A percentile compares a stretch with the other conserved stretches of the same genome.
Conservation (phyloP, 53 echinoderm and acorn worm genomes). For the Zoroaster sp. region DNA sequence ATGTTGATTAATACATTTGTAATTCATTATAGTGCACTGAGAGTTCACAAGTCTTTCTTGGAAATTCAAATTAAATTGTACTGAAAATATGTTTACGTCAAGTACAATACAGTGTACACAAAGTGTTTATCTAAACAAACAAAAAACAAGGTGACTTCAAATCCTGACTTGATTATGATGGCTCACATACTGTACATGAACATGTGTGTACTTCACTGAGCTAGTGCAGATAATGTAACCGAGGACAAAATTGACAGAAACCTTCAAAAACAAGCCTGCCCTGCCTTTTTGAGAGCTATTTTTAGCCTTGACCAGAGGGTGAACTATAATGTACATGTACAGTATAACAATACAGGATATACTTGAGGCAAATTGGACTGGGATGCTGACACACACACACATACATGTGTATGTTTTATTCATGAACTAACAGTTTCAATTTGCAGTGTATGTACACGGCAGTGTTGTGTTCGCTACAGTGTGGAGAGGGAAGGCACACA, state of each 20-base stretch:
- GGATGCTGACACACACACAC: not conserved
- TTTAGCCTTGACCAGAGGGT: slow-evolving; percentile 9
- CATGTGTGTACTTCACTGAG: not conserved
- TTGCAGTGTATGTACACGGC: not conserved
- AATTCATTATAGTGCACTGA: not conserved
- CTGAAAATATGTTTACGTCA: not conserved
- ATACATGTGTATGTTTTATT: not conserved
- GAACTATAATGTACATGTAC: not conserved
- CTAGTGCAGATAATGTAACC: not conserved
- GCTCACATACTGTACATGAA: not conserved
- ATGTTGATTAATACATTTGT: not conserved
- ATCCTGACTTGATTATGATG: not conserved
- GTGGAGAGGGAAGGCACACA: not conserved
- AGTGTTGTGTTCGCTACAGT: not conserved
- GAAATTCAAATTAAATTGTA: not conserved
- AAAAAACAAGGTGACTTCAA: not conserved
- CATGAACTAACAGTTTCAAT: not conserved
- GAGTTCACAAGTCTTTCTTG: not conserved
- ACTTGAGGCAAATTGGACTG: not conserved
- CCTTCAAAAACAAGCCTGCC: not conserved
- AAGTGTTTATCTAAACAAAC: not conserved
- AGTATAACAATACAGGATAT: not conserved
- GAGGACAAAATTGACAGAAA: not conserved
- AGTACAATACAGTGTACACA: not conserved
- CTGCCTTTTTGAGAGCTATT: not conserved